Base-by-base conservation (phyloP, 2,888 invertebrate species). In the Thymelicus lineola region DNA sequence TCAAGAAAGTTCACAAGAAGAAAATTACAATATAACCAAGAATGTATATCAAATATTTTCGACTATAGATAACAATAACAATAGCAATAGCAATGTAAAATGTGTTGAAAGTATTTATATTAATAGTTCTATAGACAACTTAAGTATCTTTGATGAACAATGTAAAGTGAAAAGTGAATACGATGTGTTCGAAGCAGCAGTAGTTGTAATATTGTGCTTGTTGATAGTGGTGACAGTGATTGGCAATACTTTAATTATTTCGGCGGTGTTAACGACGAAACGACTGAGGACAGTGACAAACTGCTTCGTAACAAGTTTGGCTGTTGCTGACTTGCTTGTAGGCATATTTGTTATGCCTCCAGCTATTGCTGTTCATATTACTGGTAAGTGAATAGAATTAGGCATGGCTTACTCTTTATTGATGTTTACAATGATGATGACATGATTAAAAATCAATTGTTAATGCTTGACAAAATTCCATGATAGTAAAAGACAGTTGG, bases 331-430 rank as follows among this genome's bases (percentile, higher is more conserved):
- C 94, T 95, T 98, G 86, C 88, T 98, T 75, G 98, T 99, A 5
- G 99, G 98, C 0, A 96, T 98, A 45, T 97, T 98, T 80, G 98
- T 99, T 0, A 97, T 99, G 97, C 99, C 99, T 2, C 98, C 98
- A 60, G 98, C 98, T n/a, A 97, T 98, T 50, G 97, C 97, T 71
- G 95, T 97, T 71, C 96, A 97, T 89, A 95, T 98, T 67, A 96
- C 96, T 90, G 97, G 98, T 95, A 90, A 96, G 96, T 82, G 10
- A 9, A 55, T 55, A 9, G 17, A 53, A 53, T 53, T 20, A 20
- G 20, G 20, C 20, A 20, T 20, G 20, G 20, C 1, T 20, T 2
- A 20, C 20, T 20, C 20, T 20, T 20, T 20, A 20, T 2, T 20
- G 20, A 20, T 20, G 20, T 2, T 20, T 1, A 20, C 20, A 20